Evolutionary conservation across 1,140 invertebrate genomes (phyloP).

Genomic region (Apis laboriosa): DNA sequence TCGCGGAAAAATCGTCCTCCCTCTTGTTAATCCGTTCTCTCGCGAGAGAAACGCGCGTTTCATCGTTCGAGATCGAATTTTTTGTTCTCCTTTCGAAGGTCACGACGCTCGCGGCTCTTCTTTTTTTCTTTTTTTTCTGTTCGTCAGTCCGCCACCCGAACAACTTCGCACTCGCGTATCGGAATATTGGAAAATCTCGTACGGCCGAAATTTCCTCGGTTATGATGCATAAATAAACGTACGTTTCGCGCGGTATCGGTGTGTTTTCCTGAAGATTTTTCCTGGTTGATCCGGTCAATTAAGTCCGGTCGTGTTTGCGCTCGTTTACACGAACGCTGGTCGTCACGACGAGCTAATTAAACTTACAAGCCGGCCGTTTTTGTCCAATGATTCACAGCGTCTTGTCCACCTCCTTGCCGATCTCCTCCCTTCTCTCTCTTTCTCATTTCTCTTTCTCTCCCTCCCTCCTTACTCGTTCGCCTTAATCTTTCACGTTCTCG

Average conservation of each 20-base stretch:
- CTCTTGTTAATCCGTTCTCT: background rate
- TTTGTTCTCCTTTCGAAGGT: background rate
- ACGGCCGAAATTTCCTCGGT: too few relatives aligned
- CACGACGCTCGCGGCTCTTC: background rate
- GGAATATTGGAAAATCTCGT: slow-evolving; percentile 3
- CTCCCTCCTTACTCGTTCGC: background rate
- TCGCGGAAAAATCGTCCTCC: slow-evolving; percentile 18
- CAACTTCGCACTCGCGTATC: background rate
- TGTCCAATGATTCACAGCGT: slow-evolving; percentile 20
- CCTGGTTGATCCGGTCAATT: slow-evolving; percentile 21
- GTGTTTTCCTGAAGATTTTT: slow-evolving; percentile 25
- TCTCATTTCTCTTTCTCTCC: too few relatives aligned
- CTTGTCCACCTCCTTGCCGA: background rate
- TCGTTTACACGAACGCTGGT: slow-evolving; percentile 36
- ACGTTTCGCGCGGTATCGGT: background rate
- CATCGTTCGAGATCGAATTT: background rate
- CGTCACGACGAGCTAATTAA: slow-evolving; percentile 44
- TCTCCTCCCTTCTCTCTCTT: background rate
- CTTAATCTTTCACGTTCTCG: background rate
- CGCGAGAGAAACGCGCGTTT: background rate
- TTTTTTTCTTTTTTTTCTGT: too few relatives aligned
- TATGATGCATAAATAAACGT: background rate
- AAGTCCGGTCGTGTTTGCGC: slow-evolving; percentile 7
- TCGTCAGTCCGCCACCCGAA: background rate
- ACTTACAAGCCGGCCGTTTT: slow-evolving; percentile 14